Evolutionary conservation across 2,888 invertebrate genomes (phyloP).

Genomic region (Strigamia maritima): DNA sequence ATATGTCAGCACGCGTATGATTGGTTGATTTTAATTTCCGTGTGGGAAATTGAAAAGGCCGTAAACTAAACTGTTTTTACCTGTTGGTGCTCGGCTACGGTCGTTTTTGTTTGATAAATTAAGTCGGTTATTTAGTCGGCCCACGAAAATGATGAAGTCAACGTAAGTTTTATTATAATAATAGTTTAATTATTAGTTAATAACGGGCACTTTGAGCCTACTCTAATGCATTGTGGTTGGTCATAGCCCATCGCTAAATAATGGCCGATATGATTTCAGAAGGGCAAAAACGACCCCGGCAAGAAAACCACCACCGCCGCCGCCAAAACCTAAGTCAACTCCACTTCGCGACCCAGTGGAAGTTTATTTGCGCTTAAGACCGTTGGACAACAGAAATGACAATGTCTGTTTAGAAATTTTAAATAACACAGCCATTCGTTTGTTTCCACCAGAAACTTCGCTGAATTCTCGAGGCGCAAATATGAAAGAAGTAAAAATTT

Average conservation of each 20-base stretch:
- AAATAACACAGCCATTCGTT: slow-evolving; percentile 50
- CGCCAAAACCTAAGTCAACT: slow-evolving; percentile 33
- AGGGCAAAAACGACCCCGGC: slow-evolving; percentile 34
- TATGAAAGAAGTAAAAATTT: slow-evolving; percentile 44
- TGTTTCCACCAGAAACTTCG: slow-evolving; percentile 51
- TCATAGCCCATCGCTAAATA: neutral
- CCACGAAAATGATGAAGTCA: neutral
- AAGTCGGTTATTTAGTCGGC: neutral
- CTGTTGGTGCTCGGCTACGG: neutral
- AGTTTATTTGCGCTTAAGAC: slow-evolving; percentile 83
- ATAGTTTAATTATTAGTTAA: too few species aligned
- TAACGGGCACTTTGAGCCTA: neutral
- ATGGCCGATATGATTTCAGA: neutral
- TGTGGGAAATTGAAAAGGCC: slow-evolving; percentile 18
- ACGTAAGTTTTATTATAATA: neutral
- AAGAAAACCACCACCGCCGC: slow-evolving; percentile 40
- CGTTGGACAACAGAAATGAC: slow-evolving; percentile 63
- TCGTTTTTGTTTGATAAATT: neutral
- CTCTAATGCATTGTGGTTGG: neutral
- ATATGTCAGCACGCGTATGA: neutral
- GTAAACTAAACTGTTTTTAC: neutral
- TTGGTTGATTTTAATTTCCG: slow-evolving; percentile 27
- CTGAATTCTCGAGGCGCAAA: slow-evolving; percentile 41
- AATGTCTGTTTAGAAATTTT: slow-evolving; percentile 52
- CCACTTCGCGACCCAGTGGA: slow-evolving; percentile 65